A percentile compares a stretch with the other conserved stretches of the same genome.
Evolutionary conservation across 2,888 invertebrate species (phyloP).

Genomic region (Lacanobia oleracea): DNA sequence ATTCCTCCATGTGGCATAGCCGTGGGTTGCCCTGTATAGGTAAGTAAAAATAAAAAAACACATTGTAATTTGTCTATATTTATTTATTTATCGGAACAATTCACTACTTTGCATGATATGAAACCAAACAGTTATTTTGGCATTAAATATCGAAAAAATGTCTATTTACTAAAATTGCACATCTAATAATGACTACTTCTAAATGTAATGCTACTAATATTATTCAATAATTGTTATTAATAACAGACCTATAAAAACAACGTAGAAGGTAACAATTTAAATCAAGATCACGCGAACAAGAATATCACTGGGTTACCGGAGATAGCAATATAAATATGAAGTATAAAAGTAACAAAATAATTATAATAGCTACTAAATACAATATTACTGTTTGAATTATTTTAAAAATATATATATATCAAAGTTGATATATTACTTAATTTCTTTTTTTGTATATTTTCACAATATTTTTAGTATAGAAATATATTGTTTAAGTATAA

Average conservation of each 20-base stretch:
- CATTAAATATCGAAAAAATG: conserved; percentile 81
- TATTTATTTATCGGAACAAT: conserved; percentile 87
- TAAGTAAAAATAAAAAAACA: conserved; percentile 58
- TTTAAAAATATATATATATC: conserved; percentile 18
- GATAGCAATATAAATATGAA: conserved; percentile 55
- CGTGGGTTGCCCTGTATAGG: too few relatives aligned
- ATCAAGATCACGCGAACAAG: conserved; percentile 73
- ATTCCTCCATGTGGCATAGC: too few relatives aligned
- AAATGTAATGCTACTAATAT: conserved; percentile 63
- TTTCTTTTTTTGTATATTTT: neutral
- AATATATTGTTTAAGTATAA: neutral
- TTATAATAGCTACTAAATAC: conserved; percentile 37
- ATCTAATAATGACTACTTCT: conserved; percentile 76
- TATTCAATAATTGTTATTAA: conserved; percentile 61
- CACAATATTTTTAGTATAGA: neutral
- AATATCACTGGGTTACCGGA: conserved; percentile 75
- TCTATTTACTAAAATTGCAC: conserved; percentile 88
- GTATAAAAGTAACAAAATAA: conserved; percentile 78
- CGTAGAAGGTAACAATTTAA: conserved; percentile 63
- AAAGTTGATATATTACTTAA: conserved; percentile 22
- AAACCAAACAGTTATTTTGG: conserved; percentile 86
- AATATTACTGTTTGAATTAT: conserved; percentile 32
- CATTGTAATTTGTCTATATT: conserved; percentile 70
- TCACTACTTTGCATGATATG: conserved; percentile 88
- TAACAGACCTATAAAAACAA: conserved; percentile 76